These are phyloP conservation scores for Belgica antarctica DNA, from an alignment of 2,888 invertebrate species.

Conservation along the genomic window DNA sequence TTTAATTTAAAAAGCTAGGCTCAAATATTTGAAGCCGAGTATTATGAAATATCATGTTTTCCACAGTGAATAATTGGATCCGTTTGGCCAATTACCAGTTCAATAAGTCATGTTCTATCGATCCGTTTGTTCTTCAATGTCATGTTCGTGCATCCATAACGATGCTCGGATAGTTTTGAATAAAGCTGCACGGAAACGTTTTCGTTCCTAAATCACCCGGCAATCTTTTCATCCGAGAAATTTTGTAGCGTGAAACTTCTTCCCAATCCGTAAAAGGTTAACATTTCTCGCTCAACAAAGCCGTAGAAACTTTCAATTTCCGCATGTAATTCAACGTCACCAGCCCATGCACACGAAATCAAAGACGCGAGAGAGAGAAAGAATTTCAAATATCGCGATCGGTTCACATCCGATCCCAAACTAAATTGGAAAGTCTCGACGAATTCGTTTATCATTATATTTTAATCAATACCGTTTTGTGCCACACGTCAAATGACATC, in stretches of 20 bases:
- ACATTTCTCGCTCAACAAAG: not conserved
- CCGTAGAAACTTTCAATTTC: constrained; percentile 36
- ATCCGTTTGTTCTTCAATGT: constrained; percentile 23
- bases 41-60: constrained; percentile 27
- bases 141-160: not conserved
- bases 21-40: not conserved
- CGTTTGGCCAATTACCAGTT: constrained; percentile 36
- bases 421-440: constrained; percentile 31
- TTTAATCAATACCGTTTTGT: constrained; percentile 36
- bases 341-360: constrained; percentile 7
- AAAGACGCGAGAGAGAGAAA: too few relatives aligned
- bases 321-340: constrained; percentile 38
- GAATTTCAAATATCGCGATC: not conserved
- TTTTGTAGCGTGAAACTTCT: constrained; percentile 9
- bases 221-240: not conserved
- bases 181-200: constrained; percentile 4
- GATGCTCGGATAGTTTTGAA: not conserved
- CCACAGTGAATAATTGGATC: constrained; percentile 27
- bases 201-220: not conserved
- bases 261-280: constrained; percentile 33
- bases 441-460: constrained; percentile 5
- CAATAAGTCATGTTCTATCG: constrained; percentile 20
- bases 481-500: constrained; percentile 30
- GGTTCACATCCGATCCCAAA: not conserved
- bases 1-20: not conserved